Base-by-base conservation (phyloP, 1,140 invertebrate species). In the Mya arenaria region DNA sequence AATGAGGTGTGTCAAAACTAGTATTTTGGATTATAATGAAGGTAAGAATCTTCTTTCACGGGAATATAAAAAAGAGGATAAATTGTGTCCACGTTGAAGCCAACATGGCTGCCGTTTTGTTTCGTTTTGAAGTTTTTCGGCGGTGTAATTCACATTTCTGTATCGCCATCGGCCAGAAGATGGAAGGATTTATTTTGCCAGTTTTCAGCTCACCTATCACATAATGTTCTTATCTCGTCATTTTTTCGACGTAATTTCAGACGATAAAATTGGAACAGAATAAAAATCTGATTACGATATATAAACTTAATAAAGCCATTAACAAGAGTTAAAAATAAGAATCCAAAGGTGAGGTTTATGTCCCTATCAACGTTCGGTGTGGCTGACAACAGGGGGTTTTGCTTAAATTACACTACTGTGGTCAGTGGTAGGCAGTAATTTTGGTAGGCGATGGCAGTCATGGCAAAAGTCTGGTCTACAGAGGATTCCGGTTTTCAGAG, bases 1-100 rank as follows among this genome's bases (percentile, higher is more conserved):
- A 69, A 69, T 69, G 66, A 69, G 66, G 66, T 69, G 66, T 69
- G 66, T 69, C 66, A 69, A 69, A 69, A 69, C 66, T 69, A 69
- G 66, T 44, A 69, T 69, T 69, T 69, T 69, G 66, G 66, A 69
- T 69, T 69, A 69, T 69, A 69, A 69, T 69, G 66, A 69, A 69
- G 66, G 66, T 69, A 69, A 69, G 66, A 69, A 69, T 69, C 66
- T 69, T 30, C 66, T 69, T 69, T 69, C 66, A 69, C 41, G 41
- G 66, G 66, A 48, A 69, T 69, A 69, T 28, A 69, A 69, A 66
- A 69, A 69, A 52, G 44, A 69, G 44, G 3, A 69, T 69, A 69
- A 69, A 69, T 69, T 69, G 66, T 48, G 66, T 69, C 66, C 66
- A 69, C 66, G 37, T 69, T 48, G 66, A 69, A 69, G 66, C 4